Percentiles rank a stretch among this genome's conserved stretches.
Evolutionary conservation across 2,797 vertebrate genomes (phyloP).

Genomic region (Rallus crepitans): DNA sequence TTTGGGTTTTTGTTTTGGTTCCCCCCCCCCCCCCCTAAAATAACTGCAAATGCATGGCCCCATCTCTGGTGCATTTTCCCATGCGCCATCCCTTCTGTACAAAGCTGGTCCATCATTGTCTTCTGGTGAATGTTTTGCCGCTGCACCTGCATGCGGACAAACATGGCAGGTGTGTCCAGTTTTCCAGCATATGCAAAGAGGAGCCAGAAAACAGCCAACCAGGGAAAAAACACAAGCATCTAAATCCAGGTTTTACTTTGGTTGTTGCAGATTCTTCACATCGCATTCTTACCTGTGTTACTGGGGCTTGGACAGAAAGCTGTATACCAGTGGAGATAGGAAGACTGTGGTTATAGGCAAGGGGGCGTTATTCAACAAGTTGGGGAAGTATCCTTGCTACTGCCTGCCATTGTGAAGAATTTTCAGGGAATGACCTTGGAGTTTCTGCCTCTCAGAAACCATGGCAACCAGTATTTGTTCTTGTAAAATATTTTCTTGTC

Average conservation of each 20-base stretch:
- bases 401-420: slow-evolving; percentile 40
- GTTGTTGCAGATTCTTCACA: neutral
- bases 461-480: slow-evolving; percentile 74
- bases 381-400: neutral
- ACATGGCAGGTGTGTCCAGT: accelerated
- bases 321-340: neutral
- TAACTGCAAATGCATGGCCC: neutral
- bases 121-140: neutral
- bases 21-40: accelerated
- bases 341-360: neutral
- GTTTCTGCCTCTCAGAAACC: slow-evolving; percentile 74
- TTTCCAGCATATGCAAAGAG: neutral
- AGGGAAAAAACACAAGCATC: neutral
- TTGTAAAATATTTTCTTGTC: slow-evolving; percentile 73
- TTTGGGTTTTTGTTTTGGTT: neutral
- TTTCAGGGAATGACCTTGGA: slow-evolving; percentile 75
- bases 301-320: neutral
- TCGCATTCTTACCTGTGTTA: neutral
- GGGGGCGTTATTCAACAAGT: accelerated
- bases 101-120: neutral
- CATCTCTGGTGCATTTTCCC: neutral
- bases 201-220: neutral
- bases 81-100: accelerated
- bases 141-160: neutral
- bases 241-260: neutral